Percentiles rank a stretch among this genome's conserved stretches.
Evolutionary conservation across 2,113 vertebrate species (phyloP).

Genomic region (Misgurnus anguillicaudatus): DNA sequence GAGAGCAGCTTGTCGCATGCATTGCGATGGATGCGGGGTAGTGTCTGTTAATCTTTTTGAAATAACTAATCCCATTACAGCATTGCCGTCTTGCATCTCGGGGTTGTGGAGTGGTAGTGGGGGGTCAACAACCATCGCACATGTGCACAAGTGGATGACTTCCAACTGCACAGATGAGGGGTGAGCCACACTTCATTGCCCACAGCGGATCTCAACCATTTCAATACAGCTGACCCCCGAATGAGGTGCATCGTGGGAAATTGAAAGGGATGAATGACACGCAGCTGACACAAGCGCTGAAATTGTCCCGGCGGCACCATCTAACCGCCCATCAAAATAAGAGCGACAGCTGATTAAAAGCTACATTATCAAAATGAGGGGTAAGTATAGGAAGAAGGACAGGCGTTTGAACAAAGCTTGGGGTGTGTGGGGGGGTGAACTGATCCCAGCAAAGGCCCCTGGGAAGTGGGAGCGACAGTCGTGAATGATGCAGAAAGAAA

Average conservation of each 20-base stretch:
- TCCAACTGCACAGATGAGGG: conserved; percentile 14
- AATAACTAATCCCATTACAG: conserved; percentile 46
- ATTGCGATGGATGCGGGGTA: conserved; percentile 1
- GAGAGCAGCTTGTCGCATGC: neutral
- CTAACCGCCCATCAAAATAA: conserved; percentile 26
- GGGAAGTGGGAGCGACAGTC: neutral
- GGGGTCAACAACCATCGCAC: conserved; percentile 10
- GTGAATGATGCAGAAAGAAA: conserved; percentile 32
- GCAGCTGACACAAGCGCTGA: conserved; percentile 20
- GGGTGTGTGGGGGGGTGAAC: no score
- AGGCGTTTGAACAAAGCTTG: neutral
- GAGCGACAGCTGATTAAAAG: conserved; percentile 34
- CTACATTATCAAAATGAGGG: conserved; percentile 22
- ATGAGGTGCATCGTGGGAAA: conserved; percentile 44
- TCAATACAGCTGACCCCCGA: conserved; percentile 43
- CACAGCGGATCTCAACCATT: conserved; percentile 39
- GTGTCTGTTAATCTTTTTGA: conserved; percentile 38
- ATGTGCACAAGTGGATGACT: conserved; percentile 34
- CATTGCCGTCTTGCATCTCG: conserved; percentile 17
- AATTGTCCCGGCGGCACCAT: conserved; percentile 29
- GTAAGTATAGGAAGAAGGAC: neutral
- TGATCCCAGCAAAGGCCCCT: neutral
- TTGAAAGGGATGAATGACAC: conserved; percentile 41
- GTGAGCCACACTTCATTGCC: conserved; percentile 24
- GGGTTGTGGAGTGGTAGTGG: conserved; percentile 24